Evolutionary conservation across 2,888 invertebrate species (phyloP), one percentile per base, ranked within the genome.

Genomic region (Drosophila austrosaltans): DNA sequence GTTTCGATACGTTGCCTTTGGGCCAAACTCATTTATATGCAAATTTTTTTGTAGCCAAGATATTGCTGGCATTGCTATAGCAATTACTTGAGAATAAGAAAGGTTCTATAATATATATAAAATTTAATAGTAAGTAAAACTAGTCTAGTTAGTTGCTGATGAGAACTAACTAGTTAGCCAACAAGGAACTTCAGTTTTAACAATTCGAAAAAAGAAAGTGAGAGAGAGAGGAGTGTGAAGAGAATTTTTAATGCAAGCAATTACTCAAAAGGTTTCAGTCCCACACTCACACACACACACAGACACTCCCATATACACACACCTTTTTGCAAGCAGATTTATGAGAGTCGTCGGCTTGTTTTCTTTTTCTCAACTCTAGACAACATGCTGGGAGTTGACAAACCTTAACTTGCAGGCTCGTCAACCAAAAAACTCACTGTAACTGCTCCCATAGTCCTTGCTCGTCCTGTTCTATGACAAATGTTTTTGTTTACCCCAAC

Each of bases 401-500:
- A 71, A 81, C 84, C 84, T 85, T 89, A 85, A 89, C 81, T 81
- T 76, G 81, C 22, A 25, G 25, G 22, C 48, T 48, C 48, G n/a
- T 48, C 25, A 36, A 8, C 36, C 36, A 36, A 36, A 36, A 36
- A 36, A 36, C 32, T 32, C 32, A 32, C 5, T 3, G 5, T 78
- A 83, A 88, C 88, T 88, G 87, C 84, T 83, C 88, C 86, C 76
- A 70, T 83, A 76, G 36, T 63, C 60, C 44, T 63, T 36, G 54
- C 67, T 72, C 30, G 56, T 63, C 48, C 16, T 58, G 57, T 57
- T 30, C 40, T 53, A 89, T 85, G 85, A 85, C 85, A 85, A 85
- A 85, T 85, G 85, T 85, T 87, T 85, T 85, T 85, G 85, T 85
- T 85, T 85, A 85, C 85, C 89, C 85, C 80, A 87, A 89, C 85